Conservation (phyloP, 1,140 invertebrate species). For the Hycleus phaleratus region DNA sequence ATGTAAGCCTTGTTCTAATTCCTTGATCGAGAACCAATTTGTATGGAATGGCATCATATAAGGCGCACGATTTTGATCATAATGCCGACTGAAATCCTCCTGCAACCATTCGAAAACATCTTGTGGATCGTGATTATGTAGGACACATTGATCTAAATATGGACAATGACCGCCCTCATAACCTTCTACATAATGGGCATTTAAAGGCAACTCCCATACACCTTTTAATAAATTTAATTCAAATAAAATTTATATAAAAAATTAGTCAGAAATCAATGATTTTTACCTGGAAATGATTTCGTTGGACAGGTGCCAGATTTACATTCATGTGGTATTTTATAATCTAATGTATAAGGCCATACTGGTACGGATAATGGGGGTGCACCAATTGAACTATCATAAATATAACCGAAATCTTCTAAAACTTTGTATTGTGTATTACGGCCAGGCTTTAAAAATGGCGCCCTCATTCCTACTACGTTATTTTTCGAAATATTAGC, state of each 20-base stretch:
- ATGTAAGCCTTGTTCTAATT: constrained; percentile 71
- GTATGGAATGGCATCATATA: constrained; percentile 93
- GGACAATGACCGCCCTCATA: constrained; percentile 89
- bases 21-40: constrained; percentile 90
- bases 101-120: constrained; percentile 86
- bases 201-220: constrained; percentile 90
- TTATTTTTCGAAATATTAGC: constrained; percentile 74
- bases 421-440: constrained; percentile 88
- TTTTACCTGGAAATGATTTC: constrained; percentile 70
- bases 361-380: constrained; percentile 76
- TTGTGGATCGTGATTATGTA: constrained; percentile 78
- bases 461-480: constrained; percentile 81
- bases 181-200: constrained; percentile 81
- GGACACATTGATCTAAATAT: constrained; percentile 86
- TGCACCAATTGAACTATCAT: constrained; percentile 83
- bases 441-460: constrained; percentile 82
- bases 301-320: constrained; percentile 86
- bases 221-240: constrained; percentile 44
- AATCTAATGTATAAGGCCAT: constrained; percentile 91
- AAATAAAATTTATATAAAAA: not conserved
- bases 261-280: constrained; percentile 30
- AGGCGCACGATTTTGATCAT: constrained; percentile 79
- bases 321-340: constrained; percentile 85
- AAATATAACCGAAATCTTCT: constrained; percentile 86
- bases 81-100: constrained; percentile 82